Base-by-base conservation (phyloP, 2,888 invertebrate species). In the Rhyacophila evoluta region DNA sequence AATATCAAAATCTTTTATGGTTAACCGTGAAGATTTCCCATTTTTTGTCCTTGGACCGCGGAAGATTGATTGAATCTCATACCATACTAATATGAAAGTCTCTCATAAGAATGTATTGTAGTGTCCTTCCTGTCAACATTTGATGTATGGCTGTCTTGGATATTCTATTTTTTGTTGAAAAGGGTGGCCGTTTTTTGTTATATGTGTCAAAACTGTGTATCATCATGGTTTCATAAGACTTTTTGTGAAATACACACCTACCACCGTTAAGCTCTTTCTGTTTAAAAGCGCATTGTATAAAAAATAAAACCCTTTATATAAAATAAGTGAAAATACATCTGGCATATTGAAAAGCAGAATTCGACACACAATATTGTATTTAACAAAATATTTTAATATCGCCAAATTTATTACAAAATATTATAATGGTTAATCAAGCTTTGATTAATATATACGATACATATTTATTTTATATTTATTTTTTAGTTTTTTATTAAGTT, bases 111-210 rank as follows among this genome's bases (percentile, higher is more conserved):
- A 55, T 55, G 55, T 55, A 55, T 55, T 55, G 55, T 55, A 55
- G 55, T 55, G 55, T 55, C 55, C 55, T 55, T 55, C 55, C 55
- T 55, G 55, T 55, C 55, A 55, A 55, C 55, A 19, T 55, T 55
- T 55, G 55, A 55, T 55, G 55, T 55, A 55, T 55, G 55, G 55
- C 6, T 55, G 55, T 55, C 55, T 55, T 55, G 19, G 55, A 55
- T 55, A 25, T 55, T 55, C 55, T 19, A 55, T 55, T 55, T 55
- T 55, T 55, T 55, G 55, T 19, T 55, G 55, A 55, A 55, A 55
- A 25, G 55, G 55, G 55, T 25, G 25, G 55, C 55, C 55, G 25
- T 55, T 55, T 55, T 55, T 55, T 55, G 55, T 55, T 19, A 55
- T 55, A 55, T 19, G 55, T 55, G 55, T 55, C 55, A 55, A 55